Conservation (phyloP, 2,797 vertebrate genomes). For the Fringilla coelebs region DNA sequence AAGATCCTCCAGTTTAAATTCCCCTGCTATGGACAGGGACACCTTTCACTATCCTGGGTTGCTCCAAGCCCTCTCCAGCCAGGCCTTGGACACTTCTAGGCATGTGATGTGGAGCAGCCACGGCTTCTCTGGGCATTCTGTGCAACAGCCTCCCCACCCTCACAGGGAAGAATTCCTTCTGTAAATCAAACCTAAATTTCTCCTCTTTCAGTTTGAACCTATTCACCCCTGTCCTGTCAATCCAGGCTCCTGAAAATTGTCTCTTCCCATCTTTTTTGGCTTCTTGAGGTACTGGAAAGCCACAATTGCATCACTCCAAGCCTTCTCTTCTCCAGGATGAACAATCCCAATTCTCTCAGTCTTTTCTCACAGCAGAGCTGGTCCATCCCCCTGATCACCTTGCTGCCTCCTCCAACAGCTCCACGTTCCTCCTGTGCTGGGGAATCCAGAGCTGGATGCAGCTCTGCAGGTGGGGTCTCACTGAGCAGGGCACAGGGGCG, state of each 20-base stretch:
- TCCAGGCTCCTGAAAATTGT: neutral
- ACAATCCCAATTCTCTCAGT: neutral
- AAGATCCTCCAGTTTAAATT: neutral
- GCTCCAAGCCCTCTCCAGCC: rapidly evolving
- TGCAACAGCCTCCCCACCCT: rapidly evolving
- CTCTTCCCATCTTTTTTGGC: neutral
- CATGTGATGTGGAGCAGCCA: neutral
- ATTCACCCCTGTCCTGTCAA: rapidly evolving
- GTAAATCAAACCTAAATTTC: rapidly evolving
- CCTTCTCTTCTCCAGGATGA: neutral
- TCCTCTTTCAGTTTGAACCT: neutral
- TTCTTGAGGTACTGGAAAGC: neutral
- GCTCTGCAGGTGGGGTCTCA: neutral
- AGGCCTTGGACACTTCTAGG: neutral
- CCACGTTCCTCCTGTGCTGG: neutral
- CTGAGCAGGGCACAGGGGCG: neutral
- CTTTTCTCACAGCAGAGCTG: neutral
- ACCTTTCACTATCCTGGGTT: neutral
- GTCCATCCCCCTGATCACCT: neutral
- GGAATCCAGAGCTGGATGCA: rapidly evolving
- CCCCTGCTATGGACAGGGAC: neutral
- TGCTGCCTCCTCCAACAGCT: neutral
- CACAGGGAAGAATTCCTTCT: neutral
- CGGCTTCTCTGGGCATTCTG: rapidly evolving
- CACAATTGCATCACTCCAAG: neutral